Evolutionary conservation across 1,140 invertebrate species (phyloP), one percentile per base, ranked within the genome.

Genomic region (Antheraea pernyi): DNA sequence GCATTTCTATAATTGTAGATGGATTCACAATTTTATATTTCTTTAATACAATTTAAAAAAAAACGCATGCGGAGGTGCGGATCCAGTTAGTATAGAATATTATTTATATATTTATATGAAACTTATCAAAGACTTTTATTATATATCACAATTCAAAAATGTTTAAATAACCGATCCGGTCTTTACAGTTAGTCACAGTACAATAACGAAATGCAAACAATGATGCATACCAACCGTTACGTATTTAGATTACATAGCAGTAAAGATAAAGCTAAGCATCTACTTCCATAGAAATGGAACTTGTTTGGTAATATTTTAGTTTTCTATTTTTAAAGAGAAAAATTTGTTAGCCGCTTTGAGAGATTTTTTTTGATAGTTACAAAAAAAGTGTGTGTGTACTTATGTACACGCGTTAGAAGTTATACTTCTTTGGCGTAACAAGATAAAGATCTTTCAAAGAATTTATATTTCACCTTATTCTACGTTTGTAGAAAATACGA

Each of bases 131-230:
- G 1, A 2, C 6, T 11, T 16, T 53, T 16, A n/a, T 53, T 16
- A 53, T 53, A 53, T 53, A 11, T 53, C 46, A 16, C 46, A 53
- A 53, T 2, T 0, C 16, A 53, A 11, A 53, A 22, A 61, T 61
- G 36, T 36, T 19, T 65, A 42, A 42, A 42, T 39, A 65, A 46
- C 39, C 36, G 18, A 46, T 8, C 19, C 63, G 36, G 18, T 13
- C 10, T n/a, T 42, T 18, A 19, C 19, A 13, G 30, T 65, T 65
- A 42, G 63, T 65, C 63, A 65, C 63, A 37, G 13, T 65, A 46
- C 10, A n/a, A 42, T 42, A 42, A 42, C 5, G 39, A 42, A n/a
- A 65, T 42, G 39, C 39, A 65, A 65, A 65, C 63, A 65, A 10
- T 42, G 63, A 65, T 42, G 39, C 63, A 39, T 65, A 13, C 6